phyloP scores from a whole-genome alignment of 2,797 vertebrate species.

The Gephyroberyx darwinii region DNA sequence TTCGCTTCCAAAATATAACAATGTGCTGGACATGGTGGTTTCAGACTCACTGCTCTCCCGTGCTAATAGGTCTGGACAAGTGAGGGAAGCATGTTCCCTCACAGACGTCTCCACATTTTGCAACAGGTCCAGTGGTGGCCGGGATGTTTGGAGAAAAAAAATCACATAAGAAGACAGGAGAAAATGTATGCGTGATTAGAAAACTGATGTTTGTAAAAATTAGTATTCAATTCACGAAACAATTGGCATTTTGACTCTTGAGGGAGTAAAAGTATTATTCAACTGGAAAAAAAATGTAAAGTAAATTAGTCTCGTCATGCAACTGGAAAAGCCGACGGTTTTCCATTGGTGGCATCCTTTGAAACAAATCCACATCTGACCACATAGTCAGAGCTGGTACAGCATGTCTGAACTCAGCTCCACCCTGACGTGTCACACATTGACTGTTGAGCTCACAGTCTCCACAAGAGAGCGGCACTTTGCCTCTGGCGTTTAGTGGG shows the following conservation, averaged over 20 bases:
- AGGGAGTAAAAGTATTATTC: neutral
- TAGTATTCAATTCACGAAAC: neutral
- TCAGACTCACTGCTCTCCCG: conserved; percentile 13
- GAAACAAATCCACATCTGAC: conserved; percentile 61
- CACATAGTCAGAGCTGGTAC: conserved; percentile 61
- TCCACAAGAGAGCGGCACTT: conserved; percentile 65
- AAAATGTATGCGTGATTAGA: neutral
- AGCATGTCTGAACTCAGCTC: conserved; percentile 76
- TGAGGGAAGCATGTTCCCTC: neutral
- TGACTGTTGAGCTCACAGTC: conserved; percentile 48
- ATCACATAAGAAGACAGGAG: neutral
- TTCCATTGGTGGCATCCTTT: conserved; percentile 67
- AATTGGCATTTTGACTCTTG: neutral
- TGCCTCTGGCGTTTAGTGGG: neutral
- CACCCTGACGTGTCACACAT: conserved; percentile 70
- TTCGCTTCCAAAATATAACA: conserved; percentile 54
- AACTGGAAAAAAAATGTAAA: neutral
- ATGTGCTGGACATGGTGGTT: conserved; percentile 4
- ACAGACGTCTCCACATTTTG: neutral
- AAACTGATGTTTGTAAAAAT: neutral
- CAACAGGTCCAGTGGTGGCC: neutral
- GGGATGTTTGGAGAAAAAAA: neutral
- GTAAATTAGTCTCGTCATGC: conserved; percentile 20
- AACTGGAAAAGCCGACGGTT: conserved; percentile 43
- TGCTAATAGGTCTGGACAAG: neutral